Conservation (phyloP, 2,888 invertebrate species). For the Portevinia maculata region DNA sequence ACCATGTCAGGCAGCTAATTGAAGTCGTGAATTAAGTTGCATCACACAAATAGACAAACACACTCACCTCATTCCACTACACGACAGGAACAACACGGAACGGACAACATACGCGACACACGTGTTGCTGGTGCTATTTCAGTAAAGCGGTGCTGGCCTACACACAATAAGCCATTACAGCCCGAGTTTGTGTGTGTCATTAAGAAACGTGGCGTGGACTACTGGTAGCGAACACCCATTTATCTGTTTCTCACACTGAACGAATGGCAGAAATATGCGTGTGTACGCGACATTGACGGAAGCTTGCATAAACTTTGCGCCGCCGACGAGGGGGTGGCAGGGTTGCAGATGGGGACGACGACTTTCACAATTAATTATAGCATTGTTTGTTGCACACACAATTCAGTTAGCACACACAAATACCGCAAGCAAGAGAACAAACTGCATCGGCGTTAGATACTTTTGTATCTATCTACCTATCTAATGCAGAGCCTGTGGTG, state of each 20-base stretch:
- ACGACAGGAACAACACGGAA: slow-evolving; percentile 60
- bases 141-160: slow-evolving; percentile 32
- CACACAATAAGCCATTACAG: slow-evolving; percentile 62
- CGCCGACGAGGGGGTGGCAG: not conserved
- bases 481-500: slow-evolving; percentile 44
- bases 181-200: slow-evolving; percentile 26
- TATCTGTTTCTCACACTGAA: slow-evolving; percentile 21
- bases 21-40: slow-evolving; percentile 75
- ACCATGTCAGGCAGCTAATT: slow-evolving; percentile 75
- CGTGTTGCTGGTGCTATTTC: slow-evolving; percentile 56
- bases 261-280: slow-evolving; percentile 56
- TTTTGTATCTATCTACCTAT: slow-evolving; percentile 42
- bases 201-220: slow-evolving; percentile 60
- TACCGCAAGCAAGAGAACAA: slow-evolving; percentile 1
- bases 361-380: slow-evolving; percentile 73
- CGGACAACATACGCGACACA: slow-evolving; percentile 68
- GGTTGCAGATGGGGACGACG: not conserved
- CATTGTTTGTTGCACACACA: slow-evolving; percentile 62
- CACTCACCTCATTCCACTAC: too few species aligned
- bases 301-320: slow-evolving; percentile 54
- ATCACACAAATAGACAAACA: slow-evolving; percentile 62
- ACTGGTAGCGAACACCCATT: slow-evolving; percentile 28
- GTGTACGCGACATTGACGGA: slow-evolving; percentile 70
- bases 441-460: slow-evolving; percentile 35
- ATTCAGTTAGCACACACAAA: slow-evolving; percentile 1